A percentile compares a stretch with the other conserved stretches of the same genome.
phyloP scores from a whole-genome alignment of 2,888 invertebrate genomes.

The Buathra laborator region DNA sequence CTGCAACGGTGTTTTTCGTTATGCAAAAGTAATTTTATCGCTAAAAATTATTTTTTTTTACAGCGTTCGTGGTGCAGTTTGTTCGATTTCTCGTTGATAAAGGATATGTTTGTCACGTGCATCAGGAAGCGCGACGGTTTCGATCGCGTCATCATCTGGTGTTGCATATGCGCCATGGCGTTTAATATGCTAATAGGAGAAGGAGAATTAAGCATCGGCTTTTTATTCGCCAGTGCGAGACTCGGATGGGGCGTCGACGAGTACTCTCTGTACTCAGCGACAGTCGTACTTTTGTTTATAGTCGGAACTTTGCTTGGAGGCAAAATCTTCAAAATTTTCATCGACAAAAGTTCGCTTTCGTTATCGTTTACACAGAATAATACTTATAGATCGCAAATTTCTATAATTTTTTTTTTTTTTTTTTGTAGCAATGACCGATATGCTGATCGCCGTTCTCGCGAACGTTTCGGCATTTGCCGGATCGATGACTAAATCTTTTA shows the following conservation, averaged over 20 bases:
- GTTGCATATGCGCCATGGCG: slow-evolving; percentile 82
- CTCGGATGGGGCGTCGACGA: slow-evolving; percentile 89
- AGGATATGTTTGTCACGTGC: slow-evolving; percentile 87
- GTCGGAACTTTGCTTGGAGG: slow-evolving; percentile 88
- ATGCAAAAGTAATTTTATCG: too few relatives aligned
- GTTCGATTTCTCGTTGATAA: slow-evolving; percentile 86
- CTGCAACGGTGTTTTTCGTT: too few relatives aligned
- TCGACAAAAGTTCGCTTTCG: slow-evolving; percentile 34
- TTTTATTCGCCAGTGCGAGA: slow-evolving; percentile 88
- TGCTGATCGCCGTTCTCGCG: slow-evolving; percentile 73
- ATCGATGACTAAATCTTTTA: slow-evolving; percentile 75
- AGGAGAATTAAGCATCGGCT: slow-evolving; percentile 87
- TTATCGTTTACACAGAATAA: not conserved
- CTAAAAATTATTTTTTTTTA: slow-evolving; percentile 49
- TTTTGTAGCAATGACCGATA: slow-evolving; percentile 74
- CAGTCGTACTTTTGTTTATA: slow-evolving; percentile 86
- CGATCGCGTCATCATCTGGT: slow-evolving; percentile 86
- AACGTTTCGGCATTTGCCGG: slow-evolving; percentile 69
- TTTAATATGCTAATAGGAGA: slow-evolving; percentile 84
- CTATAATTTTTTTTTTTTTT: not conserved
- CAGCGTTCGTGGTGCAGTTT: slow-evolving; percentile 86
- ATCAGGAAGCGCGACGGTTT: slow-evolving; percentile 87
- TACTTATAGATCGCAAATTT: slow-evolving; percentile 6
- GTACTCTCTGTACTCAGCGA: slow-evolving; percentile 87
- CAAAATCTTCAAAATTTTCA: slow-evolving; percentile 79